phyloP scores from a whole-genome alignment of 2,797 vertebrate genomes.

The Takifugu rubripes region DNA sequence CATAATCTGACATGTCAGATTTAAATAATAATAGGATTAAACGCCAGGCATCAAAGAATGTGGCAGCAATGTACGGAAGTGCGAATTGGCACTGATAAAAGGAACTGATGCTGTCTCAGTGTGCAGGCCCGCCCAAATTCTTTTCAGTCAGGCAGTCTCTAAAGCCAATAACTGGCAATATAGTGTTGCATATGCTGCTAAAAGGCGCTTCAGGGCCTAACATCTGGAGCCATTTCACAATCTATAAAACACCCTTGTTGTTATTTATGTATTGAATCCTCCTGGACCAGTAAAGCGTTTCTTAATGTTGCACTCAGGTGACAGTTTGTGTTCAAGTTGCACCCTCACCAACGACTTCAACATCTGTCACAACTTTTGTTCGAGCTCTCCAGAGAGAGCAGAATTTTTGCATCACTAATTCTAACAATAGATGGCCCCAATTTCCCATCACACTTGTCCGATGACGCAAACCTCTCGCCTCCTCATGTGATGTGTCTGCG shows the following conservation, averaged over 20 bases:
- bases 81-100: constrained; percentile 13
- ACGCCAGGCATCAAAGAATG: constrained; percentile 16
- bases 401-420: constrained; percentile 16
- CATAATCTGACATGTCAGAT: constrained; percentile 32
- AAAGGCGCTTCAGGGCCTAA: constrained; percentile 33
- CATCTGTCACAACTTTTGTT: constrained; percentile 2
- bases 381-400: neutral
- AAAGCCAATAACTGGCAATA: neutral
- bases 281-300: neutral
- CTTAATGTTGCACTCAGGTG: neutral
- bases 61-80: constrained; percentile 7
- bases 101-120: constrained; percentile 6
- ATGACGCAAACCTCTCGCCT: constrained; percentile 1
- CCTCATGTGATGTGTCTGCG: neutral
- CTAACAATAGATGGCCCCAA: constrained; percentile 6
- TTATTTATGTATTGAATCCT: constrained; percentile 7
- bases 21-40: constrained; percentile 39
- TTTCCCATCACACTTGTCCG: neutral
- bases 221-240: constrained; percentile 33
- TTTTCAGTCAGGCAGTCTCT: neutral
- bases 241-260: constrained; percentile 3
- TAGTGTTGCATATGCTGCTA: neutral
- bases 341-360: constrained; percentile 1
- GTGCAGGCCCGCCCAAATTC: constrained; percentile 9
- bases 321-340: too few relatives aligned